Evolutionary conservation across 2,797 vertebrate species (phyloP).

Genomic region (Catostomus latipinnis): DNA sequence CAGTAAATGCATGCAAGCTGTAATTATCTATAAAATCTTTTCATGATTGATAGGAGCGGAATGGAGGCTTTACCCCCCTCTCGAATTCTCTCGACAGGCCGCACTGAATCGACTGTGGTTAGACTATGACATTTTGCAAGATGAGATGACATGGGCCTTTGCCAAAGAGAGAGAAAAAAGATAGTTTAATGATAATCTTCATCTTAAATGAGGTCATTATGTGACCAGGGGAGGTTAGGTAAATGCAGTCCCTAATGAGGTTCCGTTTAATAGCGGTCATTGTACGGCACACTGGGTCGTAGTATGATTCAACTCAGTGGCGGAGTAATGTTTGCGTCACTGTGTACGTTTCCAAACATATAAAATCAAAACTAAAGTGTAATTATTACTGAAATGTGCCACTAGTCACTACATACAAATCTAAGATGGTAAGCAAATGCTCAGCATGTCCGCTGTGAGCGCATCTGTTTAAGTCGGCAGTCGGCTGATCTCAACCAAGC

Average conservation of each 20-base stretch:
- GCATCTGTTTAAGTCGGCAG: slow-evolving; percentile 28
- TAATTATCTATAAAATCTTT: slow-evolving; percentile 71
- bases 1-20: slow-evolving; percentile 59
- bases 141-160: slow-evolving; percentile 22
- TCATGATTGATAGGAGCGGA: slow-evolving; percentile 60
- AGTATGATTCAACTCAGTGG: slow-evolving; percentile 40
- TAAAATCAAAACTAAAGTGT: slow-evolving; percentile 55
- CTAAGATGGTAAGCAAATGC: not conserved
- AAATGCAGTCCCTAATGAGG: slow-evolving; percentile 55
- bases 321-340: slow-evolving; percentile 49
- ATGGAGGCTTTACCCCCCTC: slow-evolving; percentile 16
- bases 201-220: slow-evolving; percentile 54
- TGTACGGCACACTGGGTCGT: slow-evolving; percentile 26
- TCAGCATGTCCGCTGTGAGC: not conserved
- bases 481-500: not conserved
- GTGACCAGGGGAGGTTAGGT: slow-evolving; percentile 67
- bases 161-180: slow-evolving; percentile 25
- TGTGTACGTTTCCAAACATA: slow-evolving; percentile 60
- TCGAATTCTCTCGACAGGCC: slow-evolving; percentile 56
- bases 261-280: slow-evolving; percentile 41
- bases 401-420: not conserved
- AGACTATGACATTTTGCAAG: slow-evolving; percentile 63
- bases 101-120: slow-evolving; percentile 31
- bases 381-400: slow-evolving; percentile 48
- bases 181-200: slow-evolving; percentile 70